Base-by-base conservation (phyloP, 2,113 vertebrate species). In the Hemiprocne comata region DNA sequence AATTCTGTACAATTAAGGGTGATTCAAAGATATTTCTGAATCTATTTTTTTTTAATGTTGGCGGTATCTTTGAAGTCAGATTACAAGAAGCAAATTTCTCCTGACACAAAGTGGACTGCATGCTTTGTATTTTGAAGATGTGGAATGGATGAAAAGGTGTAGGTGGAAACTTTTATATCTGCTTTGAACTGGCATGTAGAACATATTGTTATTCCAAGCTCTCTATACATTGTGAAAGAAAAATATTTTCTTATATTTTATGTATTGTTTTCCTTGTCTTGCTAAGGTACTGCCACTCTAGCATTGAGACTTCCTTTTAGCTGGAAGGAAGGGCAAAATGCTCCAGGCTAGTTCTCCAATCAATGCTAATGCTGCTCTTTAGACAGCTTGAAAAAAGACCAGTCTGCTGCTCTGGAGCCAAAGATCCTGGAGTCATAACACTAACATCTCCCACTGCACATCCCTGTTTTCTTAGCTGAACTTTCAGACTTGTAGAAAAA, bases 341-440 rank as follows among this genome's bases (percentile, higher is more conserved):
- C 79, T 95, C 4, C 34, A 15, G 14, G 90, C 76, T 90, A 79
- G n/a, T 87, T 88, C 57, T 96, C 31, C 60, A 94, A 89, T 97
- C 96, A 96, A 11, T 97, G 89, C 34, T 96, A 95, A 97, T 90
- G 61, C 70, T 95, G 38, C 62, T 96, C 65, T 97, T 97, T 77
- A 93, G 92, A 85, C n/a, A 95, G 67, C 46, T 94, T 94, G 89
- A 96, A 96, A 96, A 95, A 96, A 95, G 70, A 94, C 69, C 53
- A 61, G 46, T 57, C 48, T 92, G 71, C 53, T 95, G 78, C 89
- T 95, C 92, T 87, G 44, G 91, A 96, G 93, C 77, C 86, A 85
- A 55, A 96, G 93, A 93, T 97, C 87, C 74, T 95, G 50, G 7
- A 91, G 87, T 94, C 88, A 94, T 89, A 96, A 95, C 53, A 94